A percentile compares a stretch with the other conserved stretches of the same genome.
These are phyloP conservation scores for Pachymerium ferrugineum DNA, from an alignment of 2,888 invertebrate genomes.

Conservation along the genomic window DNA sequence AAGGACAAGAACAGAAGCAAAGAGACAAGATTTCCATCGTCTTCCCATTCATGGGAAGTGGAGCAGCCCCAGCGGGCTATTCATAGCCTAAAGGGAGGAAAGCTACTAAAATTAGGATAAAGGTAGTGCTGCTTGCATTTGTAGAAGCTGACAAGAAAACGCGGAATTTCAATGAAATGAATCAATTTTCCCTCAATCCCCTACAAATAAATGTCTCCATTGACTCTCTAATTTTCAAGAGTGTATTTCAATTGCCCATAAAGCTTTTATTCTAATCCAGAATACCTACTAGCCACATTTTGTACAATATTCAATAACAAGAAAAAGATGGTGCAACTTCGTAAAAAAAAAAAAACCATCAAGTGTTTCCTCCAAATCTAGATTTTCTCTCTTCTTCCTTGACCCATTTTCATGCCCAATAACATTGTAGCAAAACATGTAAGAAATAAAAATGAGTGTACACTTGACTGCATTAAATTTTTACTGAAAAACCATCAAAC, in stretches of 20 bases:
- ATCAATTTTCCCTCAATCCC: not conserved
- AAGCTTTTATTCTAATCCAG: not conserved
- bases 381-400: no score
- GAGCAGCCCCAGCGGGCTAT: slow-evolving; percentile 22
- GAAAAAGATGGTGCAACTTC: not conserved
- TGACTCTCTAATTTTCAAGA: not conserved
- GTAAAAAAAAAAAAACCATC: not conserved
- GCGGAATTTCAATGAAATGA: not conserved
- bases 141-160: not conserved
- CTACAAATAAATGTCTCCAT: not conserved
- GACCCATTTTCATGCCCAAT: no score
- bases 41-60: slow-evolving; percentile 27
- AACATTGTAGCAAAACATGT: not conserved
- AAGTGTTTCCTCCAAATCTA: no score
- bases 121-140: slow-evolving; percentile 11
- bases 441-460: not conserved
- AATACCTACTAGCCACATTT: not conserved
- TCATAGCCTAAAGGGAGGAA: slow-evolving; percentile 19
- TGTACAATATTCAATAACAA: not conserved
- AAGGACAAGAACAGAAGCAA: no score
- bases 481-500: slow-evolving; percentile 22
- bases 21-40: slow-evolving; percentile 25
- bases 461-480: not conserved
- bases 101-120: slow-evolving; percentile 25
- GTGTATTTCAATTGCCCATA: slow-evolving; percentile 5